Conservation (phyloP, 1,140 invertebrate species). For the Drosophila watanabei region DNA sequence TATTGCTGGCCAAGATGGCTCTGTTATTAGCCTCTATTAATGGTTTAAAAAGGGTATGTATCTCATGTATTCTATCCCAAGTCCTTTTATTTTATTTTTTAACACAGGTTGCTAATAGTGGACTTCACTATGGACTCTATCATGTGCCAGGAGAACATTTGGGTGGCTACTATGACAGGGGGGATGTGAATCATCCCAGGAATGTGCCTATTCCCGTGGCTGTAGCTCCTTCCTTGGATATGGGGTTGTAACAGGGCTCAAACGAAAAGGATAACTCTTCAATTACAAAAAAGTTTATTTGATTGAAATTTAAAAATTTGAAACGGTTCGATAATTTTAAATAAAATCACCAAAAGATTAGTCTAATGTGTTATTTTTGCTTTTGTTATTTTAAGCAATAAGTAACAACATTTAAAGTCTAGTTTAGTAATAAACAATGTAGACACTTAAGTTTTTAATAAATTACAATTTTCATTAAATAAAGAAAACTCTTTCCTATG, state of each 20-base stretch:
- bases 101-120: constrained; percentile 75
- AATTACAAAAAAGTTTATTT: not conserved
- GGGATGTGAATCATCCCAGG: constrained; percentile 76
- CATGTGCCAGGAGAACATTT: constrained; percentile 80
- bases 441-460: not conserved
- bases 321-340: not conserved
- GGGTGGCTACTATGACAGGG: constrained; percentile 78
- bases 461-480: not conserved
- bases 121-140: constrained; percentile 81
- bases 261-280: not conserved
- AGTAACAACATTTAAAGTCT: not conserved
- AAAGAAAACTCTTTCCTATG: not conserved
- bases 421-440: not conserved
- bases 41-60: constrained; percentile 89
- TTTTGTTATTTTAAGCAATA: not conserved
- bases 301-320: not conserved
- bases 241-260: constrained; percentile 45
- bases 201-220: constrained; percentile 76
- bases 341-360: not conserved
- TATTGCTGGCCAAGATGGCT: constrained; percentile 91
- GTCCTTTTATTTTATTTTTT: too few relatives aligned
- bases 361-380: not conserved
- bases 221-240: constrained; percentile 59
- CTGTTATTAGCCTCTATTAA: constrained; percentile 91
- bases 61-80: not conserved